Evolutionary conservation across 2,797 vertebrate genomes (phyloP).

Genomic region (Atherinosoma microstoma): DNA sequence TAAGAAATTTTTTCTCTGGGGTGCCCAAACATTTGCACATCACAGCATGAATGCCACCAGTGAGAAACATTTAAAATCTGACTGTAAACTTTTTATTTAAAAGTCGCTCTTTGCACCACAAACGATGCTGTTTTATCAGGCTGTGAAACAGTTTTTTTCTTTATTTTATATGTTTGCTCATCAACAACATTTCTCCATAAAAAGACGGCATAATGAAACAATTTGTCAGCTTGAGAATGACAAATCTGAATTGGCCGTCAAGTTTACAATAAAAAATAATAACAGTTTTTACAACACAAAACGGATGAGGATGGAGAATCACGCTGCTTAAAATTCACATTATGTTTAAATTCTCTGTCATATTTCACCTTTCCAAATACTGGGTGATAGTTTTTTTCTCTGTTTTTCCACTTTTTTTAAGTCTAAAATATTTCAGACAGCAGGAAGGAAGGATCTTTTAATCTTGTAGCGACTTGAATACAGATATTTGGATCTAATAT

Average conservation of each 20-base stretch:
- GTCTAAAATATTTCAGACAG: slow-evolving; percentile 31
- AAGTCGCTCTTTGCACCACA: no score
- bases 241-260: slow-evolving; percentile 52
- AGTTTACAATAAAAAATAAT: slow-evolving; percentile 64
- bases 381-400: slow-evolving; percentile 17
- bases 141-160: slow-evolving; percentile 30
- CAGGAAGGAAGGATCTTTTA: slow-evolving; percentile 1
- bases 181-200: slow-evolving; percentile 55
- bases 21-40: no score
- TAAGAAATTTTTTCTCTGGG: no score
- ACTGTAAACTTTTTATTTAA: no score
- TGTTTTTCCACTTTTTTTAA: slow-evolving; percentile 18
- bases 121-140: slow-evolving; percentile 16
- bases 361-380: slow-evolving; percentile 36
- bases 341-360: slow-evolving; percentile 36
- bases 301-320: slow-evolving; percentile 13
- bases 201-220: slow-evolving; percentile 52
- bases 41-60: background rate
- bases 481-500: slow-evolving; percentile 20
- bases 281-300: slow-evolving; percentile 47
- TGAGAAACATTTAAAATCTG: slow-evolving; percentile 10
- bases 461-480: background rate
- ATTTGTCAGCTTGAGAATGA: slow-evolving; percentile 55
- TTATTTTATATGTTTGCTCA: slow-evolving; percentile 38
- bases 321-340: slow-evolving; percentile 24